Evolutionary conservation across 2,888 invertebrate species (phyloP).

Genomic region (Eumerus sabulonum): DNA sequence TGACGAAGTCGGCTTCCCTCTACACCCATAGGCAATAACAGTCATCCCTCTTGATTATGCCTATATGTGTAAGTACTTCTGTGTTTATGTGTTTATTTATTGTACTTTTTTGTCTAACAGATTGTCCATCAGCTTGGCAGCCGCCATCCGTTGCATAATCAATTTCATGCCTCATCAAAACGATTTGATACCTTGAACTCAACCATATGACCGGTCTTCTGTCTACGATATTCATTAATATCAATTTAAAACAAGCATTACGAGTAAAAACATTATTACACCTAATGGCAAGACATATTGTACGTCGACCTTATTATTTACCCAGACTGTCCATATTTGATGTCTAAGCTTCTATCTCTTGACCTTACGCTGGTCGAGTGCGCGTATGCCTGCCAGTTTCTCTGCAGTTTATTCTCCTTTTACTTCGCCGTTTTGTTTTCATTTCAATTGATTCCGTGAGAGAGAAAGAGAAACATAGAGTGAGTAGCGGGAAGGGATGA

Average conservation of each 20-base stretch:
- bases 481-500: background rate
- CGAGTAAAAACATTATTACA: slow-evolving; percentile 53
- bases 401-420: too few relatives aligned
- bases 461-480: too few relatives aligned
- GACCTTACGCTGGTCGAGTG: background rate
- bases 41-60: too few relatives aligned
- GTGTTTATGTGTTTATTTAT: slow-evolving; percentile 1
- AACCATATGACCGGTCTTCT: slow-evolving; percentile 43
- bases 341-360: slow-evolving; percentile 38
- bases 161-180: slow-evolving; percentile 23
- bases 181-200: slow-evolving; percentile 62
- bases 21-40: too few relatives aligned
- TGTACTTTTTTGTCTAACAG: background rate
- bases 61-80: too few relatives aligned
- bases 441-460: background rate
- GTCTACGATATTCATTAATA: slow-evolving; percentile 64
- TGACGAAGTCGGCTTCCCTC: too few relatives aligned
- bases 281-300: slow-evolving; percentile 41
- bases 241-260: slow-evolving; percentile 48
- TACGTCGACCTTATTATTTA: slow-evolving; percentile 46
- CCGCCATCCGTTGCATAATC: slow-evolving; percentile 53
- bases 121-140: background rate
- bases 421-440: slow-evolving; percentile 8
- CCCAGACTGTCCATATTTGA: slow-evolving; percentile 51
- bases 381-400: too few relatives aligned